These are phyloP conservation scores for Steromphala cineraria DNA, from an alignment of 2,888 invertebrate genomes.

Conservation along the genomic window DNA sequence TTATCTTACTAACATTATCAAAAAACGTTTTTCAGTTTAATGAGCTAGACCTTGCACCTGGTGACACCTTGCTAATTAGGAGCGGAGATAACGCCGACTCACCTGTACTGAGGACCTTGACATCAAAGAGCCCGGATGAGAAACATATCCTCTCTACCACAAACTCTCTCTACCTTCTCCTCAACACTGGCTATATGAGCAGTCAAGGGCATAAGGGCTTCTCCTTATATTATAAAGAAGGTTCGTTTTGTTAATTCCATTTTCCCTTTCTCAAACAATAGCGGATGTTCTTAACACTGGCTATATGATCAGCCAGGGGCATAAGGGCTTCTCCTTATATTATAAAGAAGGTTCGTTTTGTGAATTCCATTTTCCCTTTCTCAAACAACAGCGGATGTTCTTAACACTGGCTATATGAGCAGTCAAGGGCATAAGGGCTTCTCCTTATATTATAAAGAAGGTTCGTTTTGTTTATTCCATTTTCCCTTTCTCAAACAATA, in stretches of 20 bases:
- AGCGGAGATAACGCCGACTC: not conserved
- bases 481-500: no score
- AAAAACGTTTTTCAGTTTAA: not conserved
- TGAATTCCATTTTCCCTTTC: no score
- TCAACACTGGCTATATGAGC: not conserved
- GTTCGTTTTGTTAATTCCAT: not conserved
- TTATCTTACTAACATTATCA: no score
- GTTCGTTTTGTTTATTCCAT: not conserved
- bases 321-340: no score
- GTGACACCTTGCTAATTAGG: not conserved
- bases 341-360: no score
- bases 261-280: no score
- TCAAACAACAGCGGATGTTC: no score
- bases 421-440: not conserved
- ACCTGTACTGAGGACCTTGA: not conserved
- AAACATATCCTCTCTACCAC: not conserved
- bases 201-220: not conserved
- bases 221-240: not conserved
- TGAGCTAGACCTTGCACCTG: not conserved
- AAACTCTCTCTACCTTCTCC: not conserved
- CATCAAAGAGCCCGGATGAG: not conserved
- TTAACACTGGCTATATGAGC: not conserved
- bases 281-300: no score
- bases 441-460: not conserved
- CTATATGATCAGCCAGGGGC: no score